phyloP scores from a whole-genome alignment of 2,113 vertebrate genomes.

The Callocephalon fimbriatum region DNA sequence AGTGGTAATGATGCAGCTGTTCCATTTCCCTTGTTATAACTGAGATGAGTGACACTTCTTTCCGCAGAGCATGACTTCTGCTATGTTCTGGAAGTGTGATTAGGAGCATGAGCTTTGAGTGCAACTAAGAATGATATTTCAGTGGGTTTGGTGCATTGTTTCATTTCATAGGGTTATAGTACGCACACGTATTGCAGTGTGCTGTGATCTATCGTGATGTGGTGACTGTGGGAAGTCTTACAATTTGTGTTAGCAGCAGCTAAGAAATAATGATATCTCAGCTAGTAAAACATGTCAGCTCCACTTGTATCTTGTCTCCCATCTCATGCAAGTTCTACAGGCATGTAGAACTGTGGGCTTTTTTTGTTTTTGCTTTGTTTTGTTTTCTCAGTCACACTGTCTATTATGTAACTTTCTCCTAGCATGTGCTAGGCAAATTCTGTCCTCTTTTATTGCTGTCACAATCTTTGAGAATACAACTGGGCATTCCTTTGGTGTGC shows the following conservation, averaged over 20 bases:
- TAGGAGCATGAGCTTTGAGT: not conserved
- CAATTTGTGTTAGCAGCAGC: not conserved
- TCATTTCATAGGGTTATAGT: not conserved
- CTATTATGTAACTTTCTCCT: not conserved
- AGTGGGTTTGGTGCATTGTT: not conserved
- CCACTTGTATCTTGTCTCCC: not conserved
- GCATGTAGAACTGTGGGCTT: not conserved
- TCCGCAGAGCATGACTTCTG: not conserved
- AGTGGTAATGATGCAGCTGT: not conserved
- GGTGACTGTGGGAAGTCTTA: not conserved
- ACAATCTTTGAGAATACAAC: not conserved
- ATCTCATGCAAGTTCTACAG: not conserved
- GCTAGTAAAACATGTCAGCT: not conserved
- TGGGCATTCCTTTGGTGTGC: not conserved
- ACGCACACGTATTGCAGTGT: fast-evolving
- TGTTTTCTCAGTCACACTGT: not conserved
- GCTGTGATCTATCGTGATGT: fast-evolving
- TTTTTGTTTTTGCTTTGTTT: too few species aligned
- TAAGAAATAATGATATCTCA: not conserved
- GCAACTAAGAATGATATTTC: not conserved
- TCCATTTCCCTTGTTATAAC: not conserved
- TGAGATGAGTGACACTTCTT: not conserved
- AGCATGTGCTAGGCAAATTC: not conserved
- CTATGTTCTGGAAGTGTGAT: not conserved
- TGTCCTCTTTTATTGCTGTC: not conserved